Conservation (phyloP, 2,113 vertebrate genomes). For the Ciconia maguari region DNA sequence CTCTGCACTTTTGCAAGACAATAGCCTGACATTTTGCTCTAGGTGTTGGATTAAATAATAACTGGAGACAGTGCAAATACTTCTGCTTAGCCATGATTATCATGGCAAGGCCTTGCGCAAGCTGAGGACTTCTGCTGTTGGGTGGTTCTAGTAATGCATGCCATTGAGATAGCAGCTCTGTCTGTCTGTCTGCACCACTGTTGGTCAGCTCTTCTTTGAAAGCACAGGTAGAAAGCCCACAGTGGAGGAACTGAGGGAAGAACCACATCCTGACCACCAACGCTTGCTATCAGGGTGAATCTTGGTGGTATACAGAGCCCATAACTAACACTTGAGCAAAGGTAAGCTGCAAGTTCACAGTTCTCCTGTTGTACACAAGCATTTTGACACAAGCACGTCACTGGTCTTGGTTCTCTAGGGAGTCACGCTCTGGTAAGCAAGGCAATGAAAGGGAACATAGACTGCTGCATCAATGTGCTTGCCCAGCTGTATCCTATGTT, state of each 20-base stretch:
- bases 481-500: not conserved
- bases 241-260: not conserved
- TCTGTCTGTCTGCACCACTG: not conserved
- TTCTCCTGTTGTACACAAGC: not conserved
- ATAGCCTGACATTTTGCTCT: not conserved
- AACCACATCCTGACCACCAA: not conserved
- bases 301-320: not conserved
- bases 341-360: not conserved
- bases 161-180: not conserved
- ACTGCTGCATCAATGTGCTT: not conserved
- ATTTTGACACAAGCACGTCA: not conserved
- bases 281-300: not conserved
- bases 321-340: not conserved
- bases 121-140: not conserved
- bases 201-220: not conserved
- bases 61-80: conserved; percentile 16
- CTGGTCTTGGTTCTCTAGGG: not conserved
- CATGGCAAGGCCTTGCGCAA: not conserved
- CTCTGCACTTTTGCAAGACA: conserved; percentile 16
- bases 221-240: not conserved
- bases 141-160: not conserved
- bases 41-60: conserved; percentile 23
- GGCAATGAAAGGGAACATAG: not conserved
- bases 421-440: not conserved
- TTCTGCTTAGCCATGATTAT: not conserved